Evolutionary conservation across 2,113 vertebrate species (phyloP).

Genomic region (Hippocampus zosterae): DNA sequence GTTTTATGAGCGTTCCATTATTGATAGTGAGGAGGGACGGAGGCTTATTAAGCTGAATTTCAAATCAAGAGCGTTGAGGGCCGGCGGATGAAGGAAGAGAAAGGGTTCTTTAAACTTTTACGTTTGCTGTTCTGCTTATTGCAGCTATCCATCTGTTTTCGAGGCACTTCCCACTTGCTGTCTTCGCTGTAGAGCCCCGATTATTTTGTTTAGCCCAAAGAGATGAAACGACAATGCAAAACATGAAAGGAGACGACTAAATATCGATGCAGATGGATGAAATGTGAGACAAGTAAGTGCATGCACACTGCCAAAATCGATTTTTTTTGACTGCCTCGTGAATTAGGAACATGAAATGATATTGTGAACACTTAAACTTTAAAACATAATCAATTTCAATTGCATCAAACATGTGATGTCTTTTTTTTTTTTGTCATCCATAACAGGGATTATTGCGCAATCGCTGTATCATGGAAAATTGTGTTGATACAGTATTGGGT

Average conservation of each 20-base stretch:
- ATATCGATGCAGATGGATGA: not conserved
- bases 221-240: not conserved
- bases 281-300: not conserved
- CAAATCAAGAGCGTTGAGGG: conserved; percentile 54
- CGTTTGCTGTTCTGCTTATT: conserved; percentile 26
- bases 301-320: not conserved
- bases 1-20: conserved; percentile 70
- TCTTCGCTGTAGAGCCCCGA: conserved; percentile 12
- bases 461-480: too few species aligned
- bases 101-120: conserved; percentile 38
- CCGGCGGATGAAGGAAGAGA: conserved; percentile 21
- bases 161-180: conserved; percentile 13
- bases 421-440: too few species aligned
- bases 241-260: not conserved
- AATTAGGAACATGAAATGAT: too few species aligned
- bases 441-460: too few species aligned
- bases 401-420: too few species aligned
- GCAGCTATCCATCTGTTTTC: conserved; percentile 33
- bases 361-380: too few species aligned
- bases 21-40: conserved; percentile 55
- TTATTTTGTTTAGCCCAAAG: not conserved
- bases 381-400: too few species aligned
- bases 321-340: too few species aligned
- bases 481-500: too few species aligned
- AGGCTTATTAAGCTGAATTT: conserved; percentile 61